A percentile compares a stretch with the other conserved stretches of the same genome.
Conservation (phyloP, 2,797 vertebrate species). For the Phoeniculus purpureus region DNA sequence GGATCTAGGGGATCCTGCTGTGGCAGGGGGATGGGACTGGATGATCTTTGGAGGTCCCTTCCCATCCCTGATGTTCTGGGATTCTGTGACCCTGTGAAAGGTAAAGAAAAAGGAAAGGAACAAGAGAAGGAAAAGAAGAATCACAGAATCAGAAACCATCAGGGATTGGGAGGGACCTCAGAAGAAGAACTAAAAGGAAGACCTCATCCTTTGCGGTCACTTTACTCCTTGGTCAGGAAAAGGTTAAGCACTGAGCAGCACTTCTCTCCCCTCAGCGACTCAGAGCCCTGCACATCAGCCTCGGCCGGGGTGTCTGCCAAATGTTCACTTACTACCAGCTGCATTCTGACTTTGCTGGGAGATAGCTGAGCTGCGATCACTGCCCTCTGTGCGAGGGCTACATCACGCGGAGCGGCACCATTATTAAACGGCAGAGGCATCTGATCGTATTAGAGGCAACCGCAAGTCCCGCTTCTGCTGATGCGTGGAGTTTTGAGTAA, state of each 20-base stretch:
- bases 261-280: slow-evolving; percentile 62
- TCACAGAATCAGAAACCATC: too few species aligned
- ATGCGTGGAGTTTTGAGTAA: slow-evolving; percentile 77
- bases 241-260: slow-evolving; percentile 66
- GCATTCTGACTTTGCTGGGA: slow-evolving; percentile 74
- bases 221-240: slow-evolving; percentile 60
- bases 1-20: too few species aligned
- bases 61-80: too few species aligned
- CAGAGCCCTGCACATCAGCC: slow-evolving; percentile 66
- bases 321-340: slow-evolving; percentile 76
- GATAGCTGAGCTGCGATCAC: slow-evolving; percentile 77
- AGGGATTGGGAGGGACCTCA: too few species aligned
- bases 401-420: slow-evolving; percentile 63
- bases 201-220: slow-evolving; percentile 43
- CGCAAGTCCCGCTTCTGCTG: slow-evolving; percentile 82
- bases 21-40: too few species aligned
- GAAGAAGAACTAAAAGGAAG: too few species aligned
- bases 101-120: too few species aligned
- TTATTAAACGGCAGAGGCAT: slow-evolving; percentile 80
- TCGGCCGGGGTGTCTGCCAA: slow-evolving; percentile 71
- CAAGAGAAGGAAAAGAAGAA: too few species aligned
- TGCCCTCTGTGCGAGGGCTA: slow-evolving; percentile 73
- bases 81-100: too few species aligned
- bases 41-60: too few species aligned
- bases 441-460: slow-evolving; percentile 76